phyloP scores from a whole-genome alignment of 1,140 invertebrate species.

The Drosophila funebris region DNA sequence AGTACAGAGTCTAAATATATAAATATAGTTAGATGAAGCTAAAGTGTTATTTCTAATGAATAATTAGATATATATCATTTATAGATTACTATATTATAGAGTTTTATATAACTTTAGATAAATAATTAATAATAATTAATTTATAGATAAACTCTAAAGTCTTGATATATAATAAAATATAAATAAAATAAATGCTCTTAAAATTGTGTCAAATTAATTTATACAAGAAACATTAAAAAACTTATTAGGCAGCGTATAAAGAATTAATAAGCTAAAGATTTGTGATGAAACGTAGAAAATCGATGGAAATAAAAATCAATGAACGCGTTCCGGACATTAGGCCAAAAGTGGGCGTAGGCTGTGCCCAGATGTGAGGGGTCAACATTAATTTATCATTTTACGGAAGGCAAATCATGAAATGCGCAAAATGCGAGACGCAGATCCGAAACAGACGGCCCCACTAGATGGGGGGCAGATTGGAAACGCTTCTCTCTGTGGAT shows the following conservation, averaged over 20 bases:
- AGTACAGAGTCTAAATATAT: too few species aligned
- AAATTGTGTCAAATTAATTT: constrained; percentile 70
- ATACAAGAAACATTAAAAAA: constrained; percentile 53
- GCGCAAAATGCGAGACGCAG: constrained; percentile 30
- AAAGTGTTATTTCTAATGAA: too few species aligned
- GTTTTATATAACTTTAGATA: too few species aligned
- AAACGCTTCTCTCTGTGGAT: not conserved
- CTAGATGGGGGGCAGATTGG: constrained; percentile 33
- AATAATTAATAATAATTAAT: too few species aligned
- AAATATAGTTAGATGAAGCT: too few species aligned
- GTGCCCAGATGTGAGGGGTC: not conserved
- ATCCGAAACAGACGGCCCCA: constrained; percentile 65
- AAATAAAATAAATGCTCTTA: constrained; percentile 9
- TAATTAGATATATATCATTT: too few species aligned
- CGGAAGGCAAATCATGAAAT: constrained; percentile 30
- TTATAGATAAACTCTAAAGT: too few species aligned
- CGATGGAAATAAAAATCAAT: constrained; percentile 57
- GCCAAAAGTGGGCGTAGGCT: constrained; percentile 30
- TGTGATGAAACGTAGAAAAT: constrained; percentile 51
- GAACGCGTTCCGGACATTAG: constrained; percentile 48
- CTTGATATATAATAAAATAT: too few species aligned
- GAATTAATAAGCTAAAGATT: constrained; percentile 50
- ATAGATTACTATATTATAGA: too few species aligned
- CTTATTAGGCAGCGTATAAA: constrained; percentile 65
- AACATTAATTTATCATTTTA: constrained; percentile 47